phyloP scores from a whole-genome alignment of 2,888 invertebrate genomes.

The Melanostoma scalare region DNA sequence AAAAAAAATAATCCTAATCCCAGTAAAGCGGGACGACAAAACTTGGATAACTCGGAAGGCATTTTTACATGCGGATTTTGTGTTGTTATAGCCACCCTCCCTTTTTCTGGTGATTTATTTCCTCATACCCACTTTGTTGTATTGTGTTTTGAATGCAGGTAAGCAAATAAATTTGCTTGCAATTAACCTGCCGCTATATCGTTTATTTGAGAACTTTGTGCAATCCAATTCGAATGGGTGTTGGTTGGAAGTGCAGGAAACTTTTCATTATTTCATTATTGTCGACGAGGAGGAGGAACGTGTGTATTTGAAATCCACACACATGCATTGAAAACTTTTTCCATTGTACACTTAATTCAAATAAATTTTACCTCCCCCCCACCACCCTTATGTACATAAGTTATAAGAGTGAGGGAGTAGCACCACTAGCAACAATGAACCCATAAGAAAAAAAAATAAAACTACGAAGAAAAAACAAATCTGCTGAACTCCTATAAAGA shows the following conservation, averaged over 20 bases:
- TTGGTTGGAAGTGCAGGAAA: slow-evolving; percentile 16
- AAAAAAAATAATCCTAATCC: slow-evolving; percentile 61
- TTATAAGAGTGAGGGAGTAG: slow-evolving; percentile 25
- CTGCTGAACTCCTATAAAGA: slow-evolving; percentile 11
- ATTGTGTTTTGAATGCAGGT: slow-evolving; percentile 32
- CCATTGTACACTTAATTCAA: slow-evolving; percentile 67
- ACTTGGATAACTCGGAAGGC: slow-evolving; percentile 25
- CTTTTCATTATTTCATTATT: slow-evolving; percentile 54
- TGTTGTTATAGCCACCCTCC: not conserved
- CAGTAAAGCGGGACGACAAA: slow-evolving; percentile 54
- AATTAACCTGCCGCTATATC: slow-evolving; percentile 53
- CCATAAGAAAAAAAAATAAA: slow-evolving; percentile 20
- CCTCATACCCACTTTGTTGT: not conserved
- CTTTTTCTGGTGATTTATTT: slow-evolving; percentile 17
- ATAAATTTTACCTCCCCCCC: slow-evolving; percentile 49
- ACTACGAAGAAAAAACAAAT: slow-evolving; percentile 11
- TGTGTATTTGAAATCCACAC: slow-evolving; percentile 5
- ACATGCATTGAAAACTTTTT: slow-evolving; percentile 50
- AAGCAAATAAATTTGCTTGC: slow-evolving; percentile 62
- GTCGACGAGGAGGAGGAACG: not conserved
- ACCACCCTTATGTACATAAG: slow-evolving; percentile 38
- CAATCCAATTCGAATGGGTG: slow-evolving; percentile 16
- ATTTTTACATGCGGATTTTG: slow-evolving; percentile 11
- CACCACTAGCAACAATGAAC: slow-evolving; percentile 9
- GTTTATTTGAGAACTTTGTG: slow-evolving; percentile 41